A percentile compares a stretch with the other conserved stretches of the same genome.
phyloP scores from a whole-genome alignment of 1,140 invertebrate species.

The Laupala kohalensis region DNA sequence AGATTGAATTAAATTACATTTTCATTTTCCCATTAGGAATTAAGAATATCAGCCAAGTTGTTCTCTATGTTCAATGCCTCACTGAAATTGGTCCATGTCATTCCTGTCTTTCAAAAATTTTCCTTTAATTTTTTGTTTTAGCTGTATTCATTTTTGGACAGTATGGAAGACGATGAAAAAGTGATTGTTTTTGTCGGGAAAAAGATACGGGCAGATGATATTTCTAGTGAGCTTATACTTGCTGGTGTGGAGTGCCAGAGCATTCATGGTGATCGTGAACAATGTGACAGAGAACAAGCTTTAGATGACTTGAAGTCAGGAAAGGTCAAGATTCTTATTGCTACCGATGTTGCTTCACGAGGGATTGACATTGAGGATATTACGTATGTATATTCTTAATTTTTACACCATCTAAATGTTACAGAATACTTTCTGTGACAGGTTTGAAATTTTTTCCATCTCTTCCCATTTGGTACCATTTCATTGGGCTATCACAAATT shows the following conservation, averaged over 20 bases:
- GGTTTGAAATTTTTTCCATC: too few species aligned
- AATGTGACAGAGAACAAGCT: conserved; percentile 72
- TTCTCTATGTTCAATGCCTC: too few species aligned
- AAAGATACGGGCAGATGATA: conserved; percentile 63
- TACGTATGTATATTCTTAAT: conserved; percentile 46
- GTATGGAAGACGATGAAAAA: conserved; percentile 60
- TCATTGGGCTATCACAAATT: too few species aligned
- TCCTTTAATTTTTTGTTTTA: conserved; percentile 23
- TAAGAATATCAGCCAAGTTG: too few species aligned
- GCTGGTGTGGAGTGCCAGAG: conserved; percentile 52
- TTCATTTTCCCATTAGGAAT: too few species aligned
- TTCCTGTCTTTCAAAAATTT: background rate
- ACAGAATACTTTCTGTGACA: too few species aligned
- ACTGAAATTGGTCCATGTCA: too few species aligned
- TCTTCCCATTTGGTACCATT: too few species aligned
- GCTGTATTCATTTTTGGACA: conserved; percentile 42
- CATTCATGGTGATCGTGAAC: conserved; percentile 82
- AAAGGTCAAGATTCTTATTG: conserved; percentile 64
- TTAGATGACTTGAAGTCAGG: conserved; percentile 68
- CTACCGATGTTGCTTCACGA: conserved; percentile 87
- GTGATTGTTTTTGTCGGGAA: conserved; percentile 79
- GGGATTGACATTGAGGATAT: conserved; percentile 87
- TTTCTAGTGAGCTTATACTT: conserved; percentile 64
- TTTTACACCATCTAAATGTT: too few species aligned
- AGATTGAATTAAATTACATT: background rate